Conservation (phyloP, 2,797 vertebrate species). For the Mycteria americana region DNA sequence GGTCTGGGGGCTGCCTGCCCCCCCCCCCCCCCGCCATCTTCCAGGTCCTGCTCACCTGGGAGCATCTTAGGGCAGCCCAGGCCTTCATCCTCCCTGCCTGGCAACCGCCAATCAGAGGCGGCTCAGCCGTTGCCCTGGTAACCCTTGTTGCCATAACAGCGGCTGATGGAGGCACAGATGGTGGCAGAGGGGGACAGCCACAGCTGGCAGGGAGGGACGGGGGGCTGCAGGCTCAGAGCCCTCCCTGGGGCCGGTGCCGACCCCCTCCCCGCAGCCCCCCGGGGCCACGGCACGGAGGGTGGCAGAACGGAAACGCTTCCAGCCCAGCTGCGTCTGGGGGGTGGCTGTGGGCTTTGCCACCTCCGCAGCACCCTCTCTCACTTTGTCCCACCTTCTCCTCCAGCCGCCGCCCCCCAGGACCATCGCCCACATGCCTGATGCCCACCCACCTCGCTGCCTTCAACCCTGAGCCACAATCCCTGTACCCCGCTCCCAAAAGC, state of each 20-base stretch:
- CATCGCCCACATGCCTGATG: neutral
- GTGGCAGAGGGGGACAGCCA: constrained; percentile 8
- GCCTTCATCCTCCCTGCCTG: constrained; percentile 14
- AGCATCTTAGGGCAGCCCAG: constrained; percentile 29
- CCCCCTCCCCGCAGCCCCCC: accelerated
- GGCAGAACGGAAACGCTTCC: accelerated
- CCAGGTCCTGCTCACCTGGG: constrained; percentile 4
- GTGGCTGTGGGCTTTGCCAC: neutral
- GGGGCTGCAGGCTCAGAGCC: neutral
- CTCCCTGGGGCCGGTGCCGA: neutral
- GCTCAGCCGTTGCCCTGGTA: constrained; percentile 20
- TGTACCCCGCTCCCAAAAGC: accelerated
- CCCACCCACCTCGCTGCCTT: neutral
- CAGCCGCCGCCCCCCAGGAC: neutral
- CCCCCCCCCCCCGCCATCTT: neutral
- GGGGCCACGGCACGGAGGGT: accelerated
- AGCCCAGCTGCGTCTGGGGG: neutral
- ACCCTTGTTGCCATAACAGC: constrained; percentile 53
- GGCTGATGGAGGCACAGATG: constrained; percentile 12
- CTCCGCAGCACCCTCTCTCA: neutral
- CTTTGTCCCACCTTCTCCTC: neutral
- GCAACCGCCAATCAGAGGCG: neutral
- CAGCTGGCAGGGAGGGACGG: neutral
- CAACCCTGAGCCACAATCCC: neutral
- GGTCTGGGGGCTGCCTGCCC: neutral